A percentile compares a stretch with the other conserved stretches of the same genome.
Conservation (phyloP, 1,140 invertebrate species). For the Tigriopus japonicus region DNA sequence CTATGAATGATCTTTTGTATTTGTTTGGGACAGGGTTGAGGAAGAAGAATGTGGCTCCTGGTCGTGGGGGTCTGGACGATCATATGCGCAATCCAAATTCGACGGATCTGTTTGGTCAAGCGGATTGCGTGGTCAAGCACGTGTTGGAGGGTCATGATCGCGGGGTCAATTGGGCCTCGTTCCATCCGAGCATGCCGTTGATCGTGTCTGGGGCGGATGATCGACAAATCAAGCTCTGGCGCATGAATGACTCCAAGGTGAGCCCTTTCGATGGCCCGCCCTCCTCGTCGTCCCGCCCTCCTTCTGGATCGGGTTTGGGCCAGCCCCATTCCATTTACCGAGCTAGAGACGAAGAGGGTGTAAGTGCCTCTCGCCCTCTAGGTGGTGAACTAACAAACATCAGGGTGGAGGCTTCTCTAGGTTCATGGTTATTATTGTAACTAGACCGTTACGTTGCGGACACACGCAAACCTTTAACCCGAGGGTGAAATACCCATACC, state of each 20-base stretch:
- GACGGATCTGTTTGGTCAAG: constrained; percentile 24
- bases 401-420: too few species aligned
- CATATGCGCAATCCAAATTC: constrained; percentile 60
- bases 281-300: too few species aligned
- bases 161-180: constrained; percentile 95
- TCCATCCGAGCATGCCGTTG: constrained; percentile 83
- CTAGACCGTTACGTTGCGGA: too few species aligned
- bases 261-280: constrained; percentile 1
- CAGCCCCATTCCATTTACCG: too few species aligned
- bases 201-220: constrained; percentile 97
- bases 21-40: constrained; percentile 46
- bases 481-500: too few species aligned
- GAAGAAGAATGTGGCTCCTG: constrained; percentile 94
- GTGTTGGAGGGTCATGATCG: constrained; percentile 92
- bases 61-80: constrained; percentile 69
- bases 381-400: too few species aligned
- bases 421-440: too few species aligned
- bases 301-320: too few species aligned
- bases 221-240: constrained; percentile 90
- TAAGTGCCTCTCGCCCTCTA: too few species aligned
- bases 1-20: constrained; percentile 16
- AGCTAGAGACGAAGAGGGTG: too few species aligned
- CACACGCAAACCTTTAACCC: too few species aligned
- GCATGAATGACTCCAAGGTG: constrained; percentile 90
- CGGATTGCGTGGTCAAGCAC: constrained; percentile 94